Evolutionary conservation across 2,888 invertebrate species (phyloP), one percentile per base, ranked within the genome.

Genomic region (Archips crataeganus): DNA sequence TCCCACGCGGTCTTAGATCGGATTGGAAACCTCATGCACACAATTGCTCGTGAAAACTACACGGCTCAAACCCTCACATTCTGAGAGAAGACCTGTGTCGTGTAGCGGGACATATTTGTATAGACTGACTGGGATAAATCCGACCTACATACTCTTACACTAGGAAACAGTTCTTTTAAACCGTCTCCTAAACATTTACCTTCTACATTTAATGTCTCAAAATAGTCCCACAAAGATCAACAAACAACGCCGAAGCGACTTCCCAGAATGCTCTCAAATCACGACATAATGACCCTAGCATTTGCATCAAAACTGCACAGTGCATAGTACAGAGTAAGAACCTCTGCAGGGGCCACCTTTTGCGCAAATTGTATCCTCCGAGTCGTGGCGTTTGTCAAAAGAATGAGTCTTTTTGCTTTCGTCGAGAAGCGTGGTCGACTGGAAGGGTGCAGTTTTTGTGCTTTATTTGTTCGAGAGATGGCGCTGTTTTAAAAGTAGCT

Each of bases 271-370:
- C 81, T 86, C 87, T 85, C 86, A 88, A 91, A 90, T 90, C 90
- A 89, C 87, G 82, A 86, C 89, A 87, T 90, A 90, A 91, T 90
- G 90, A 90, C 89, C 84, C 89, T 82, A 81, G 87, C 85, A 87
- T 84, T 84, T 82, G 80, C 83, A 84, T 91, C 84, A 85, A 83
- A 88, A 90, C 87, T 90, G 88, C 85, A 84, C 88, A 83, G 84
- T 84, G 84, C 81, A 77, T 39, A 71, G 61, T 74, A 81, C 81
- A 77, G 39, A 71, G 60, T 75, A 81, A 78, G 75, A 79, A 57
- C 68, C 42, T 61, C 49, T 77, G 81, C 78, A 32, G 54, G 49
- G 61, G 79, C 78, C 84, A 83, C 84, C 86, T 83, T 85, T 81
- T 79, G 84, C 83, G 84, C 87, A 89, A 89, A 91, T 91, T 90